Percentiles rank a stretch among this genome's conserved stretches.
These are phyloP conservation scores for Acanthosepion pharaonis DNA, from an alignment of 2,888 invertebrate genomes.

Conservation along the genomic window DNA sequence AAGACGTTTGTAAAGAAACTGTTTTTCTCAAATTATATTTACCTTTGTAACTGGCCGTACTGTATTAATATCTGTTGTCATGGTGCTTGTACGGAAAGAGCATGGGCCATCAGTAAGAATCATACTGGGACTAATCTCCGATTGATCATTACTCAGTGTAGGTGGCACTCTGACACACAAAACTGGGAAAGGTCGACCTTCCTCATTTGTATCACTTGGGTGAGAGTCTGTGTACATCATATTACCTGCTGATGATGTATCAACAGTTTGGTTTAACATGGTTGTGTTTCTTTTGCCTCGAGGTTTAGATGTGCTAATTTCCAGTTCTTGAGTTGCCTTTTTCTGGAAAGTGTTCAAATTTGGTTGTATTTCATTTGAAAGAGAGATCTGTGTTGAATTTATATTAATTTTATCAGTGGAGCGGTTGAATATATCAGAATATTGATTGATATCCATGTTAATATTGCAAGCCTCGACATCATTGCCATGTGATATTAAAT, in stretches of 20 bases:
- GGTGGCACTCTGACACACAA: slow-evolving; percentile 38
- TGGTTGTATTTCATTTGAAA: neutral
- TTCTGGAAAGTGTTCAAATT: neutral
- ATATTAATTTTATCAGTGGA: neutral
- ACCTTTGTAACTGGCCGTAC: neutral
- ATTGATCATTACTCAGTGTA: slow-evolving; percentile 12
- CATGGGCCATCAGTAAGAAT: slow-evolving; percentile 25
- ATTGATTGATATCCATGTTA: neutral
- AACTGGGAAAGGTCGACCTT: slow-evolving; percentile 37
- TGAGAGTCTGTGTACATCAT: neutral
- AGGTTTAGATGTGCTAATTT: neutral
- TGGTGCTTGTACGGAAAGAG: neutral
- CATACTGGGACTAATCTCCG: slow-evolving; percentile 35
- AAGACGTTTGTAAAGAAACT: neutral
- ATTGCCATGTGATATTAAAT: neutral
- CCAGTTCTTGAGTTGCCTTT: neutral
- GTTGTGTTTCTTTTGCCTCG: neutral
- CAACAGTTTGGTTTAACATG: neutral
- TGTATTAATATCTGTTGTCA: slow-evolving; percentile 2
- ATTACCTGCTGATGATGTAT: neutral
- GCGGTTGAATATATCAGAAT: neutral
- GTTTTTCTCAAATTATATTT: neutral
- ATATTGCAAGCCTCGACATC: neutral
- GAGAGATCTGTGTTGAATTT: neutral
- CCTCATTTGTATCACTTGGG: neutral